Conservation (phyloP, 2,113 vertebrate species). For the Actenoides lindsayi region DNA sequence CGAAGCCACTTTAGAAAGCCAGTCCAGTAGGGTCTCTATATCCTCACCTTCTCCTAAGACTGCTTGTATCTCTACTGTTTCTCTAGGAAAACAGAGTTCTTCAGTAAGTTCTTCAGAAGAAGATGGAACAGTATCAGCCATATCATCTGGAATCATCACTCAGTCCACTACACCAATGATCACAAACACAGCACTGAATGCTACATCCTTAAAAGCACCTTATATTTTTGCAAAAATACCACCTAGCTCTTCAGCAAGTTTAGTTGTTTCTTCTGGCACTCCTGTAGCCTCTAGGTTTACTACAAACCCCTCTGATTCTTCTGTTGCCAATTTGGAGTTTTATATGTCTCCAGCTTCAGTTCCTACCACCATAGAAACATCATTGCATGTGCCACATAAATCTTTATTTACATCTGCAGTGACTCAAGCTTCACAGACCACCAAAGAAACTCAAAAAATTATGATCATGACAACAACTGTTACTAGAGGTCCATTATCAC, state of each 20-base stretch:
- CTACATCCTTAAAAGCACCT: constrained; percentile 16
- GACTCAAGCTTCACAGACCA: not conserved
- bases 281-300: not conserved
- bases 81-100: constrained; percentile 56
- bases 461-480: not conserved
- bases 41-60: not conserved
- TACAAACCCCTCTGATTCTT: not conserved
- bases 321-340: not conserved
- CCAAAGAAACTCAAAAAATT: not conserved
- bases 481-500: not conserved
- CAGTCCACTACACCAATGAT: not conserved
- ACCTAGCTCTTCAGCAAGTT: constrained; percentile 16
- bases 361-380: constrained; percentile 13
- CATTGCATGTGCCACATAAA: not conserved
- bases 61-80: constrained; percentile 2
- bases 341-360: not conserved
- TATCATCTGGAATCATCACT: not conserved
- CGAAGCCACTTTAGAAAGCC: not conserved
- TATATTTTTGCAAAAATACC: constrained; percentile 17
- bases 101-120: not conserved
- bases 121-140: not conserved
- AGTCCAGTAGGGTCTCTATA: not conserved
- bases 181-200: not conserved
- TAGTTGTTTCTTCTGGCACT: constrained; percentile 7
- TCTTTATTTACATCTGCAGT: constrained; percentile 4